phyloP scores from a whole-genome alignment of 2,113 vertebrate genomes.

The Megaleporinus macrocephalus region DNA sequence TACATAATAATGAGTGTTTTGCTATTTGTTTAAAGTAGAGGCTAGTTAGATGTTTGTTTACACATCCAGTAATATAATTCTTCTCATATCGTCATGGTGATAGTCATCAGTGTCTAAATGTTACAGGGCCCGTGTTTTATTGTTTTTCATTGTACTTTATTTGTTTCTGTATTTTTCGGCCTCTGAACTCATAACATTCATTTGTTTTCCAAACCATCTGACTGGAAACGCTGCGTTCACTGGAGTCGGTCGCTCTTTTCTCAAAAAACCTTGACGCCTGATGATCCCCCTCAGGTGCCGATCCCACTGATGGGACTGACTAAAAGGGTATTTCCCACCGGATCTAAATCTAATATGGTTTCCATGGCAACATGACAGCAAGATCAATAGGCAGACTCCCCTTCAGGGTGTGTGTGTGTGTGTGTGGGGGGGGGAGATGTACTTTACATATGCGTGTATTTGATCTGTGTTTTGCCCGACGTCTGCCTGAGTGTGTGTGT shows the following conservation, averaged over 20 bases:
- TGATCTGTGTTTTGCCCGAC: conserved; percentile 1
- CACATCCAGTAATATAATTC: no score
- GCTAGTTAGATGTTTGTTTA: no score
- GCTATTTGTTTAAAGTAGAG: no score
- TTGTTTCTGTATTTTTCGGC: no score
- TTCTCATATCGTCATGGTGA: no score
- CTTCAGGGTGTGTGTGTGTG: conserved; percentile 7
- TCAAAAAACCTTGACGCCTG: neutral
- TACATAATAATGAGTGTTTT: no score
- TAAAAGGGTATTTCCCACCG: conserved; percentile 46
- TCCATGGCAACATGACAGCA: conserved; percentile 60
- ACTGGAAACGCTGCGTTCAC: neutral
- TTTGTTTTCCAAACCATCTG: neutral
- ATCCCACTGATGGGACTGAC: conserved; percentile 31
- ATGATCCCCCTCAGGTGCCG: conserved; percentile 1
- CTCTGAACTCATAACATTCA: neutral
- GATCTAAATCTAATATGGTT: conserved; percentile 52
- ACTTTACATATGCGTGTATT: conserved; percentile 27
- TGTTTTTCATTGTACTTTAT: no score
- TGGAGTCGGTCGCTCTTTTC: neutral
- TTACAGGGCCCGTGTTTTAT: no score
- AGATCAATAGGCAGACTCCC: conserved; percentile 53
- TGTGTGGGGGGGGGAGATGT: neutral
- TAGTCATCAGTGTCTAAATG: no score
- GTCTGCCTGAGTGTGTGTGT: neutral